These are phyloP conservation scores for Blastobasis lacticolella DNA, from an alignment of 2,888 invertebrate genomes.

Conservation along the genomic window DNA sequence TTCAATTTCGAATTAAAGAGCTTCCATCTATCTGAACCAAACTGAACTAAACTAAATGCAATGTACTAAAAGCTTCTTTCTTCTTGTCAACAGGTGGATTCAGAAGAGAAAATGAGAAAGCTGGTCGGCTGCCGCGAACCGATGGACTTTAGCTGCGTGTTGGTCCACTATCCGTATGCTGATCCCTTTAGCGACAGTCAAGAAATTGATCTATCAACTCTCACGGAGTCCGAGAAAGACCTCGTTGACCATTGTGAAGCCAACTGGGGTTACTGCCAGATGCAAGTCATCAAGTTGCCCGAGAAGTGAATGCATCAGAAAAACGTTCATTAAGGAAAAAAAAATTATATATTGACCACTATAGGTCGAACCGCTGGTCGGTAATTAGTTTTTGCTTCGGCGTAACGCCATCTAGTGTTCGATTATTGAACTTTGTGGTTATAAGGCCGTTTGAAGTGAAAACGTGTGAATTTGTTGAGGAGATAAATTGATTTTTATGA, in stretches of 20 bases:
- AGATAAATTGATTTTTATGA: neutral
- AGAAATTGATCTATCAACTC: conserved; percentile 52
- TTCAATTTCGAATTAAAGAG: neutral
- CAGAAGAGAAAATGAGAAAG: conserved; percentile 67
- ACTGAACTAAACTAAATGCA: conserved; percentile 17
- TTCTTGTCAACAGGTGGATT: conserved; percentile 71
- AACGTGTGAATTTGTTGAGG: neutral
- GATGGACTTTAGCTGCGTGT: conserved; percentile 70
- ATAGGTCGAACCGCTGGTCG: conserved; percentile 13
- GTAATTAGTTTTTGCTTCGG: conserved; percentile 30
- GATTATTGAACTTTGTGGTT: conserved; percentile 18
- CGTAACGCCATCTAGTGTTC: conserved; percentile 49
- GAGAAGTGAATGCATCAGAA: conserved; percentile 63
- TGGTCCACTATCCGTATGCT: conserved; percentile 68
- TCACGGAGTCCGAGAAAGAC: conserved; percentile 76
- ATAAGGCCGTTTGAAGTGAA: conserved; percentile 8
- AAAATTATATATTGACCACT: conserved; percentile 21
- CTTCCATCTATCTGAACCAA: conserved; percentile 5
- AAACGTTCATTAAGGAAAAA: conserved; percentile 24
- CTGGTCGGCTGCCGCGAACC: conserved; percentile 56
- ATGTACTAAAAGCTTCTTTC: neutral
- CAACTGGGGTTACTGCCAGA: conserved; percentile 76
- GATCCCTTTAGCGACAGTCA: conserved; percentile 64
- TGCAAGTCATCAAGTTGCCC: conserved; percentile 79
- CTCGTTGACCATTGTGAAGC: conserved; percentile 80